Base-by-base conservation (phyloP, 2,113 vertebrate genomes). In the Anthoscopus minutus region DNA sequence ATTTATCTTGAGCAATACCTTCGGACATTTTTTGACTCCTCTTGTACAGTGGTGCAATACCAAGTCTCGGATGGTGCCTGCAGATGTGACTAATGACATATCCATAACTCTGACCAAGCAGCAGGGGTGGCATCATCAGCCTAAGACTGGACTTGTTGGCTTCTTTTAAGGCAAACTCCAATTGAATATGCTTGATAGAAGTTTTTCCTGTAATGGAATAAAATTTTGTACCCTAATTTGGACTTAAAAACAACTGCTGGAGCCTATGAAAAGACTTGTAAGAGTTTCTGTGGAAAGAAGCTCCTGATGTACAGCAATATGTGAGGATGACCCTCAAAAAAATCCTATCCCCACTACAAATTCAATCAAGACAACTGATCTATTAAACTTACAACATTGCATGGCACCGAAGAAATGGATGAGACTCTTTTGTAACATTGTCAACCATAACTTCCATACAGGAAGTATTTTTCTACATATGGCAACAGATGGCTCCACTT, bases 401-500 rank as follows among this genome's bases (percentile, higher is more conserved):
- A 0, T 25, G 15, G 60, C 44, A 58, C 56, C 44, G 35, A 77
- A 65, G n/a, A 61, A 83, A 15, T 50, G 44, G 27, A 28, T 48
- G n/a, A 86, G 30, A 18, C 7, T 62, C 28, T 81, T 92, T 61
- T 92, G 30, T 78, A 88, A 31, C 38, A 40, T 54, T 31, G 70
- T 61, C 60, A 86, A 37, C 14, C 74, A 31, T 22, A 33, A 24
- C 13, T 91, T 78, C 40, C 44, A 71, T 23, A 48, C 22, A 94
- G 76, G 44, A 12, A 87, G 10, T 66, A 47, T 92, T 94, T 92
- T 96, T 88, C 86, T 89, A 71, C 22, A 86, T 67, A 35, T 84
- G 65, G 86, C 86, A 92, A 93, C 95, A 96, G 95, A 84, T 92
- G 88, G 92, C 93, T 96, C 84, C 92, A 88, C 91, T 96, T 95